Evolutionary conservation across 2,797 vertebrate species (phyloP).

Genomic region (Poeciliopsis presidionis): DNA sequence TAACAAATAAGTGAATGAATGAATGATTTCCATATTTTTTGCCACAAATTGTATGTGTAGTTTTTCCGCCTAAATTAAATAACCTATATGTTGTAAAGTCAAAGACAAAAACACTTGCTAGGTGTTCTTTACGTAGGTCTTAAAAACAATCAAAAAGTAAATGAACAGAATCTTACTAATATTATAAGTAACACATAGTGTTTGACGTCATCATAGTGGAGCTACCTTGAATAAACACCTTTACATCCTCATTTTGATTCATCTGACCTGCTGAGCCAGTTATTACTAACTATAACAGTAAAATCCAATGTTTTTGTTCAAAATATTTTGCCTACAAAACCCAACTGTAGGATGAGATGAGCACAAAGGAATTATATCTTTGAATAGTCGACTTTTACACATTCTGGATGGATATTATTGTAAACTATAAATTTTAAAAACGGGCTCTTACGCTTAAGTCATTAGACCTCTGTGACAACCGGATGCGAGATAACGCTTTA

Average conservation of each 20-base stretch:
- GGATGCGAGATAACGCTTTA: not conserved
- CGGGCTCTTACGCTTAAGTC: not conserved
- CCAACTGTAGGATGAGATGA: not conserved
- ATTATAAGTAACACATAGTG: not conserved
- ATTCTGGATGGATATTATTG: not conserved
- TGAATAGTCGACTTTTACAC: not conserved
- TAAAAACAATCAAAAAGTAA: not conserved
- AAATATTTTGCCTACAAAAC: not conserved
- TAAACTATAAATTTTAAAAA: not conserved
- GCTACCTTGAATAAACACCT: not conserved
- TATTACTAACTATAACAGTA: not conserved
- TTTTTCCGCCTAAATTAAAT: not conserved
- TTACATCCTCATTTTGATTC: not conserved
- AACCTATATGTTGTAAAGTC: not conserved
- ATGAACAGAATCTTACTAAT: not conserved
- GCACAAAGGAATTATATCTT: not conserved
- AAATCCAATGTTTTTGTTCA: not conserved
- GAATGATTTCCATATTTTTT: not conserved
- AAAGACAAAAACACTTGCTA: not conserved
- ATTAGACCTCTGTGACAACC: not conserved
- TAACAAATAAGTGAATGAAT: not conserved
- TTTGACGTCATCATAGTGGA: not conserved
- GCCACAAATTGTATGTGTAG: not conserved
- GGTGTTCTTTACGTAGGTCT: not conserved
- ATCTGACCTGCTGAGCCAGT: not conserved